Percentiles rank a stretch among this genome's conserved stretches.
These are phyloP conservation scores for Stenichneumon culpator DNA, from an alignment of 2,888 invertebrate species.

Conservation along the genomic window DNA sequence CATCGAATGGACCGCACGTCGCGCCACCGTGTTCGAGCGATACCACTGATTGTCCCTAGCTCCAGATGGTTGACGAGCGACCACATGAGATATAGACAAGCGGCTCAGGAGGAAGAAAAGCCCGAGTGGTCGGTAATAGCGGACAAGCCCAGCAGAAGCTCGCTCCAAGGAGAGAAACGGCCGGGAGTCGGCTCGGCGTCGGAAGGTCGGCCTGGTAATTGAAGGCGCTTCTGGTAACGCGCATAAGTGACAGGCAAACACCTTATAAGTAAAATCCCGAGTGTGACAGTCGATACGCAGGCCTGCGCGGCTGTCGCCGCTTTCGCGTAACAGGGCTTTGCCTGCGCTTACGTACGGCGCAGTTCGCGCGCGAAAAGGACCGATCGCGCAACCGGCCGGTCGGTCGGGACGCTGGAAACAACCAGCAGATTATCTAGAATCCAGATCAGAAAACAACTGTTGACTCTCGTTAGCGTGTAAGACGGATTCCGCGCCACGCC, in stretches of 20 bases:
- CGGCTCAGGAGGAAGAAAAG: conserved; percentile 26
- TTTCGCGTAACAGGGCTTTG: conserved; percentile 59
- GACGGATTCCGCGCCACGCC: conserved; percentile 1
- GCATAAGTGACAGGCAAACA: conserved; percentile 82
- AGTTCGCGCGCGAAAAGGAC: conserved; percentile 21
- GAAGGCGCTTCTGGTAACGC: conserved; percentile 81
- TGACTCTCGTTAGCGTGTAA: conserved; percentile 61
- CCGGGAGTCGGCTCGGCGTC: conserved; percentile 23
- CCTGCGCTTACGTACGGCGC: conserved; percentile 8
- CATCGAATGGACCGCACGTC: not conserved
- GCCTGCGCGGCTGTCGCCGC: conserved; percentile 64
- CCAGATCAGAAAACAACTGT: conserved; percentile 59
- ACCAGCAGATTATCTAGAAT: conserved; percentile 63
- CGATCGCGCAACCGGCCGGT: conserved; percentile 13
- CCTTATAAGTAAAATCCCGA: conserved; percentile 79
- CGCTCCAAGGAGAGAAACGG: not conserved
- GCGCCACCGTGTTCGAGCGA: not conserved
- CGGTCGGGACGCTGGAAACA: conserved; percentile 35
- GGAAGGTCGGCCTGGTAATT: conserved; percentile 77
- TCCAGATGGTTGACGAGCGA: conserved; percentile 37
- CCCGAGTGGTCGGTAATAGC: conserved; percentile 8
- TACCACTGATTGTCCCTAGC: not conserved
- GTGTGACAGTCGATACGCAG: conserved; percentile 69
- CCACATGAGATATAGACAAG: not conserved
- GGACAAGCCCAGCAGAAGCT: conserved; percentile 19